These are phyloP conservation scores for Paramormyrops kingsleyae DNA, from an alignment of 2,113 vertebrate species.

Conservation along the genomic window DNA sequence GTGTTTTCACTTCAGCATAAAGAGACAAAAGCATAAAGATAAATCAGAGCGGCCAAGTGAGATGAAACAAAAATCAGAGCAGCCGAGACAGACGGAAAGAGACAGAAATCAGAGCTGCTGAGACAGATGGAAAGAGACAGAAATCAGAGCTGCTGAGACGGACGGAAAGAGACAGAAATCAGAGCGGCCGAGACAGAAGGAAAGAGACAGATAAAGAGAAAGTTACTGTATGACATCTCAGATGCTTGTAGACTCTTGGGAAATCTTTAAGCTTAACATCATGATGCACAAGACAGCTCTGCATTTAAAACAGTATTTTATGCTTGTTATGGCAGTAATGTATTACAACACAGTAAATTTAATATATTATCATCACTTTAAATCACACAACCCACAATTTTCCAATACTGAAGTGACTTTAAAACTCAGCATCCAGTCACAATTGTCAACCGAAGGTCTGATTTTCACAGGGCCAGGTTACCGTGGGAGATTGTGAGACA, in stretches of 20 bases:
- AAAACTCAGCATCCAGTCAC: neutral
- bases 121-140: neutral
- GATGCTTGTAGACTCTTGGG: neutral
- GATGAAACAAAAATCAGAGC: neutral
- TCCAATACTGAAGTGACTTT: neutral
- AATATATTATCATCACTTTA: neutral
- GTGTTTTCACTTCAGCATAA: neutral
- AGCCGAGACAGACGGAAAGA: no score
- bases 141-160: neutral
- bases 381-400: neutral
- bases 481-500: neutral
- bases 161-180: neutral
- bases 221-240: neutral
- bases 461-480: neutral
- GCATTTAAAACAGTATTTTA: neutral
- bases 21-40: neutral
- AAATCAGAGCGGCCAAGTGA: neutral
- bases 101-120: neutral
- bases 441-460: neutral
- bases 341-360: neutral
- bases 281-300: neutral
- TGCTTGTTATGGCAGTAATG: neutral
- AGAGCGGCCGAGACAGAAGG: neutral
- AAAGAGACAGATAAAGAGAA: neutral
- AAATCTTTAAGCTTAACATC: neutral